Conservation (phyloP, 2,797 vertebrate species). For the Melanotaenia nigrans region DNA sequence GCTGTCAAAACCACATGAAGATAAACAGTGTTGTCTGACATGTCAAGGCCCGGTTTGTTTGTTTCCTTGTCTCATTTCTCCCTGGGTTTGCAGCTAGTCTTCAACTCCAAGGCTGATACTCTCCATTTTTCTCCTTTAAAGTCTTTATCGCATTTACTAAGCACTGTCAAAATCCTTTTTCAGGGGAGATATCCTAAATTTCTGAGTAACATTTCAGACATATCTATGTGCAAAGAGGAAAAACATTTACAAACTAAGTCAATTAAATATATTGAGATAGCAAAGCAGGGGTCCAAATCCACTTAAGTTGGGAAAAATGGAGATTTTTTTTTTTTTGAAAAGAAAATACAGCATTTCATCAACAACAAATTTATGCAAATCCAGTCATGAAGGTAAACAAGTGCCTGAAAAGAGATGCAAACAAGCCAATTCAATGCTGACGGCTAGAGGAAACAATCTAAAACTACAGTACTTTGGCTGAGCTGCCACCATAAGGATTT, state of each 20-base stretch:
- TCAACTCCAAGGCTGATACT: not conserved
- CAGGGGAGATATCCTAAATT: not conserved
- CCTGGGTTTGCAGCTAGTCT: not conserved
- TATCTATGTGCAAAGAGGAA: not conserved
- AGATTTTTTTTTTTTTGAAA: not conserved
- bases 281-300: not conserved
- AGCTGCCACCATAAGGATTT: not conserved
- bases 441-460: not conserved
- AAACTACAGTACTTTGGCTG: not conserved
- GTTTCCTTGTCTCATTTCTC: not conserved
- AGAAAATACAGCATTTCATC: not conserved
- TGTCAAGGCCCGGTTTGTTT: not conserved
- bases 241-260: not conserved
- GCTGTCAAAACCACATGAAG: constrained; percentile 17
- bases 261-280: not conserved
- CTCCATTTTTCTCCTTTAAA: not conserved
- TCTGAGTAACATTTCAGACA: not conserved
- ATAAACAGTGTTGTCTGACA: constrained; percentile 18
- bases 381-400: constrained; percentile 17
- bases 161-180: not conserved
- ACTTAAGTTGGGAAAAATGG: not conserved
- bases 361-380: constrained; percentile 41
- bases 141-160: not conserved
- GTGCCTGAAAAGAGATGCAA: constrained; percentile 10
- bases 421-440: constrained; percentile 17